Conservation (phyloP, 1,140 invertebrate species). For the Drosophila triauraria region DNA sequence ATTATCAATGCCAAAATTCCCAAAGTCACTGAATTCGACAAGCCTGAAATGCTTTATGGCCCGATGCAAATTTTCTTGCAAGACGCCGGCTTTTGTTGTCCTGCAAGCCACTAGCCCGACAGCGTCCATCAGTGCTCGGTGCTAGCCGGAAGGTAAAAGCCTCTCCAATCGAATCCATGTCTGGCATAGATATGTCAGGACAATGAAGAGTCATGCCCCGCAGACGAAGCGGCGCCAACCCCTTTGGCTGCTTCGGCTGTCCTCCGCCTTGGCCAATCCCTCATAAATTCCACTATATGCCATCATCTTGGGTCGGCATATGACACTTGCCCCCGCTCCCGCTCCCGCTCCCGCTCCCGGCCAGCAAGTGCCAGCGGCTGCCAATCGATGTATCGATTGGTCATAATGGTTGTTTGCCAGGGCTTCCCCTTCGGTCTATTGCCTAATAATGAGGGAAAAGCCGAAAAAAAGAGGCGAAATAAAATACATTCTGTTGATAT, state of each 20-base stretch:
- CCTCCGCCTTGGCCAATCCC: conserved; percentile 27
- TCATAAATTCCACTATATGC: conserved; percentile 35
- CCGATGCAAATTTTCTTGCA: conserved; percentile 13
- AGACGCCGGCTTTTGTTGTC: background rate
- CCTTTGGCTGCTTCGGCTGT: background rate
- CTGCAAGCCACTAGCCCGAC: background rate
- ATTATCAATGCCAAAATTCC: background rate
- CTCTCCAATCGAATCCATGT: conserved; percentile 17
- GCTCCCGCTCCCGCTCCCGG: background rate
- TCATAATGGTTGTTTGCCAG: conserved; percentile 55
- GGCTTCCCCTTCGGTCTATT: conserved; percentile 19
- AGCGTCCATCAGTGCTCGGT: conserved; percentile 3
- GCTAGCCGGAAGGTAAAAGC: background rate
- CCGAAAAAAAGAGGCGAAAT: conserved; percentile 29
- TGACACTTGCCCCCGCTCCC: conserved; percentile 7
- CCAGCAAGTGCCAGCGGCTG: background rate
- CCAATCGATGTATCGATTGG: conserved; percentile 75
- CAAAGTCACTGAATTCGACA: conserved; percentile 8
- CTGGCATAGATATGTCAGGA: conserved; percentile 43
- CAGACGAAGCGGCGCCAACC: conserved; percentile 5
- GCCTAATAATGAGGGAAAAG: conserved; percentile 33
- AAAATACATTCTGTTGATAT: conserved; percentile 37
- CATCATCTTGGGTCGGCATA: conserved; percentile 40
- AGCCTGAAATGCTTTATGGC: conserved; percentile 9
- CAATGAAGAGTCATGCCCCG: conserved; percentile 24